Conservation (phyloP, 1,140 invertebrate genomes). For the Drosophila gunungcola region DNA sequence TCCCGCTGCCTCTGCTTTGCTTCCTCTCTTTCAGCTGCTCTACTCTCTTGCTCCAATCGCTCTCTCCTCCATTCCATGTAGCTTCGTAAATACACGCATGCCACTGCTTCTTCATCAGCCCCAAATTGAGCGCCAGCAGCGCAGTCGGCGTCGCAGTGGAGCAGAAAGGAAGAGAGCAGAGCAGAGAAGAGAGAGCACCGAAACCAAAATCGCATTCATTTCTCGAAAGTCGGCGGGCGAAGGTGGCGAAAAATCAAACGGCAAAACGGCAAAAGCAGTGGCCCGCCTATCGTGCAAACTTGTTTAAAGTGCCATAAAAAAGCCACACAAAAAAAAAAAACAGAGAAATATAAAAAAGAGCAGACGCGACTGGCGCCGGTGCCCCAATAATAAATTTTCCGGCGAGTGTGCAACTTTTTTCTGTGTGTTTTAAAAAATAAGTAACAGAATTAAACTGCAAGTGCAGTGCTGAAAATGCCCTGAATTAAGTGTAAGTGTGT, state of each 20-base stretch:
- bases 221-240: conserved; percentile 38
- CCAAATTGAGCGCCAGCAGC: neutral
- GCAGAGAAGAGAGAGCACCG: neutral
- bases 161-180: conserved; percentile 3
- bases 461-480: conserved; percentile 27
- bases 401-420: conserved; percentile 43
- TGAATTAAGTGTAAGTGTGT: conserved; percentile 33
- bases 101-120: conserved; percentile 43
- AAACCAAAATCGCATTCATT: conserved; percentile 27
- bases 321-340: conserved; percentile 41
- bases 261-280: conserved; percentile 27
- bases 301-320: conserved; percentile 60
- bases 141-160: conserved; percentile 11
- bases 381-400: conserved; percentile 45
- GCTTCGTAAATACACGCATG: conserved; percentile 79
- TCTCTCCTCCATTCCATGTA: conserved; percentile 54
- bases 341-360: conserved; percentile 22
- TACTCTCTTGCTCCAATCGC: conserved; percentile 40
- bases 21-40: conserved; percentile 10
- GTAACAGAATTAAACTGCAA: conserved; percentile 4
- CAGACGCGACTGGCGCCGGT: conserved; percentile 56
- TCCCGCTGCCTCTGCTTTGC: conserved; percentile 1
- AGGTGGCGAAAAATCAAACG: conserved; percentile 28
- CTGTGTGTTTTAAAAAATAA: conserved; percentile 4
- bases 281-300: conserved; percentile 53